A percentile compares a stretch with the other conserved stretches of the same genome.
Conservation (phyloP, 2,888 invertebrate genomes). For the Rhogogaster chlorosoma region DNA sequence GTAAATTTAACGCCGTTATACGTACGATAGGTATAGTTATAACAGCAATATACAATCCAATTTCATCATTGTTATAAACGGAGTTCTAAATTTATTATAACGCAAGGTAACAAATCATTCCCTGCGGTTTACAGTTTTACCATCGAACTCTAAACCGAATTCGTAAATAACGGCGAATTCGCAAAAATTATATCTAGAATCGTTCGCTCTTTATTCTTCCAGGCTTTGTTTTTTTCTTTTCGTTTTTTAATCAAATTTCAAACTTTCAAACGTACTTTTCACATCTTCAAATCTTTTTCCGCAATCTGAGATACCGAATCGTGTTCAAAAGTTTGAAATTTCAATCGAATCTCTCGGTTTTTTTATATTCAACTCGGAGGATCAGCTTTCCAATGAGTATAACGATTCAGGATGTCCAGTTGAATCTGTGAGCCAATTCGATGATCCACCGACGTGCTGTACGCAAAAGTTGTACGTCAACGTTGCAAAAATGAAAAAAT, state of each 20-base stretch:
- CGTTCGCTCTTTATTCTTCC: neutral
- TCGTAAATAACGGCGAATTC: neutral
- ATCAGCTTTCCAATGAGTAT: too few relatives aligned
- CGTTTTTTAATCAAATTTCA: neutral
- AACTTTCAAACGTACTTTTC: neutral
- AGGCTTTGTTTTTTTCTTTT: neutral
- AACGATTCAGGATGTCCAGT: too few relatives aligned
- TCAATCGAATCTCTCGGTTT: too few relatives aligned
- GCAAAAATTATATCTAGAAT: neutral
- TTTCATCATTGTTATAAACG: constrained; percentile 4
- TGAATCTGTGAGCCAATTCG: too few relatives aligned
- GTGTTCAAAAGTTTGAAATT: too few relatives aligned
- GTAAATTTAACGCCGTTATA: neutral
- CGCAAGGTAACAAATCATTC: neutral
- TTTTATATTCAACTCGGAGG: too few relatives aligned
- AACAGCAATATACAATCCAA: constrained; percentile 18
- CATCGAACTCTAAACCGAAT: neutral
- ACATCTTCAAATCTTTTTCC: too few relatives aligned
- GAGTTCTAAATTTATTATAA: constrained; percentile 1
- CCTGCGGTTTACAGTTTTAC: neutral
- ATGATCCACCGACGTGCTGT: too few relatives aligned
- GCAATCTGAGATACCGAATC: too few relatives aligned
- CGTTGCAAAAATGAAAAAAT: too few relatives aligned
- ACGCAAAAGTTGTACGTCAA: too few relatives aligned
- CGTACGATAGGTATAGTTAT: neutral